A percentile compares a stretch with the other conserved stretches of the same genome.
Conservation (phyloP, 2,888 invertebrate species). For the Drosophila pseudotakahashii region DNA sequence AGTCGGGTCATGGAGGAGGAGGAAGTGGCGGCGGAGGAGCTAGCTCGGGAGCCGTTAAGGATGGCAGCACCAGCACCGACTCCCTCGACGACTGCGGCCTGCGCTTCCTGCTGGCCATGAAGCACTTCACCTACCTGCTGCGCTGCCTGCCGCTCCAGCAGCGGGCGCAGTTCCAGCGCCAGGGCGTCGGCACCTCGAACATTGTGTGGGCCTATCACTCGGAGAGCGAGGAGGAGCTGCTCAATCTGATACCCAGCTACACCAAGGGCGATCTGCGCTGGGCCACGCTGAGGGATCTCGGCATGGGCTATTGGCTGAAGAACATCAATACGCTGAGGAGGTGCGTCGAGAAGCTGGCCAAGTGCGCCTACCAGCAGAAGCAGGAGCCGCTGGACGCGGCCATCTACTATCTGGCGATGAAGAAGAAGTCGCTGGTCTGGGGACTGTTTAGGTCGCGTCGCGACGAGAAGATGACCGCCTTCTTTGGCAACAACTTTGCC, state of each 20-base stretch:
- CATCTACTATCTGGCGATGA: slow-evolving; percentile 98
- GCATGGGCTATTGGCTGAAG: slow-evolving; percentile 98
- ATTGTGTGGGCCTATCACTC: slow-evolving; percentile 99
- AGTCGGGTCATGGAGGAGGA: slow-evolving; percentile 86
- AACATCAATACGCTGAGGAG: slow-evolving; percentile 92
- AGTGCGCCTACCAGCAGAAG: slow-evolving; percentile 94
- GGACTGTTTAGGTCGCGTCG: slow-evolving; percentile 95
- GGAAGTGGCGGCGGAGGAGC: too few species aligned
- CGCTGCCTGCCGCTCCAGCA: slow-evolving; percentile 96
- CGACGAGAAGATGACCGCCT: slow-evolving; percentile 96
- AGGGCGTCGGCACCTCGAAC: slow-evolving; percentile 94
- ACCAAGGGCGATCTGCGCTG: slow-evolving; percentile 94
- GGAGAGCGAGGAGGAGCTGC: slow-evolving; percentile 97
- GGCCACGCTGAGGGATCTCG: slow-evolving; percentile 94
- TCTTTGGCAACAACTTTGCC: slow-evolving; percentile 97
- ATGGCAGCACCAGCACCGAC: slow-evolving; percentile 85
- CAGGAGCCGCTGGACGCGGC: slow-evolving; percentile 99
- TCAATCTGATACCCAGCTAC: slow-evolving; percentile 94
- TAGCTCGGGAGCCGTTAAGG: slow-evolving; percentile 66
- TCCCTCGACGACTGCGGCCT: slow-evolving; percentile 98
- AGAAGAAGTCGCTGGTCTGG: slow-evolving; percentile 98
- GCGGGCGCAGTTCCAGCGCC: slow-evolving; percentile 92
- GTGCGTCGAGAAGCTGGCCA: slow-evolving; percentile 96
- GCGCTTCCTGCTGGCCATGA: slow-evolving; percentile 97
- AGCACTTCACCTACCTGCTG: slow-evolving; percentile 97